These are phyloP conservation scores for Linurgus olivaceus DNA, from an alignment of 2,797 vertebrate species.

Conservation along the genomic window DNA sequence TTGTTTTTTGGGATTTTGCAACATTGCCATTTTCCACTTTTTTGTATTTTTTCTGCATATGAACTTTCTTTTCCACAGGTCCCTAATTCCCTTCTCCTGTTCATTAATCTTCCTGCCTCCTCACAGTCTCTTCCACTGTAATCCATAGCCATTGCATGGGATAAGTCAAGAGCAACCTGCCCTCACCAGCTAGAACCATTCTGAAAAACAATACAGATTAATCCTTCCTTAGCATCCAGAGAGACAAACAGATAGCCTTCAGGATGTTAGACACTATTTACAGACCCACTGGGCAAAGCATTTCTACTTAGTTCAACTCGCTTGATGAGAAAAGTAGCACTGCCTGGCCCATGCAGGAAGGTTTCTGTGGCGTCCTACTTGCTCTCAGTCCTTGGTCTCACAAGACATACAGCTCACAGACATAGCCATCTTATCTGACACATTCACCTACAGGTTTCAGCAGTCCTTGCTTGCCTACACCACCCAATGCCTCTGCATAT, in stretches of 20 bases:
- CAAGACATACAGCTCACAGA: not conserved
- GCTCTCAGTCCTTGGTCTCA: not conserved
- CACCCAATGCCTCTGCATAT: not conserved
- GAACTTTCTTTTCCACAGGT: not conserved
- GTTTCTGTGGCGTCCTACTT: not conserved
- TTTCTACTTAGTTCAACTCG: not conserved
- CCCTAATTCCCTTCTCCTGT: fast-evolving
- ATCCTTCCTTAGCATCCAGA: not conserved
- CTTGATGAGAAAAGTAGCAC: not conserved
- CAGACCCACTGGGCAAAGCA: not conserved
- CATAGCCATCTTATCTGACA: not conserved
- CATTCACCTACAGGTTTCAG: not conserved
- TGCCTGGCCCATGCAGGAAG: fast-evolving
- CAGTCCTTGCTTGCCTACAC: not conserved
- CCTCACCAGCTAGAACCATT: not conserved
- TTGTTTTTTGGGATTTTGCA: not conserved
- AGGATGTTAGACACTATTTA: not conserved
- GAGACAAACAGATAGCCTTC: not conserved
- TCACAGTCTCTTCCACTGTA: not conserved
- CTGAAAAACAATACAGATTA: not conserved
- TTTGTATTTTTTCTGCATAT: not conserved
- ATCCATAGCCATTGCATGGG: not conserved
- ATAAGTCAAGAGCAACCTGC: not conserved
- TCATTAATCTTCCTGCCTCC: not conserved
- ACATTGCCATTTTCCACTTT: not conserved